Evolutionary conservation across 2,888 invertebrate genomes (phyloP).

Genomic region (Drosophila setosimentum): DNA sequence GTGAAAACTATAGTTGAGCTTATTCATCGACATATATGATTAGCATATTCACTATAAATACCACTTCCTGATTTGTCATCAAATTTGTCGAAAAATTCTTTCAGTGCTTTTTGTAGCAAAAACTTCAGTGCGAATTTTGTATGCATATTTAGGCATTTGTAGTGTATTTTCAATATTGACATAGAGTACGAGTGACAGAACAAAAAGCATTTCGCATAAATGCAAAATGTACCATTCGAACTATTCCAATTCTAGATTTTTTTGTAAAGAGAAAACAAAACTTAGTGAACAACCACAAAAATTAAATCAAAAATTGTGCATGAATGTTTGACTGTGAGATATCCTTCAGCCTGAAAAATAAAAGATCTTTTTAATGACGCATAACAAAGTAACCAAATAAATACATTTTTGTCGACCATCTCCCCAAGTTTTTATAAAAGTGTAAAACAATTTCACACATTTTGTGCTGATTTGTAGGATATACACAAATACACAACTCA

Average conservation of each 20-base stretch:
- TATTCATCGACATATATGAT: not conserved
- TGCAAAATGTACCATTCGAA: constrained; percentile 48
- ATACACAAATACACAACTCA: constrained; percentile 13
- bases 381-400: not conserved
- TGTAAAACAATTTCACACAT: not conserved
- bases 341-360: not conserved
- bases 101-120: constrained; percentile 1
- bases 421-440: not conserved
- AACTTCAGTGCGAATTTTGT: constrained; percentile 30
- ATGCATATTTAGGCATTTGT: constrained; percentile 49
- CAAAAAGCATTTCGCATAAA: constrained; percentile 21
- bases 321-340: not conserved
- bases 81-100: constrained; percentile 2
- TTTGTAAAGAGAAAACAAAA: constrained; percentile 6
- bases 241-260: constrained; percentile 44
- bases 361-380: not conserved
- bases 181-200: constrained; percentile 3
- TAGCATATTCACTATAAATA: not conserved
- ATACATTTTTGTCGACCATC: not conserved
- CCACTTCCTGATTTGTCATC: constrained; percentile 13
- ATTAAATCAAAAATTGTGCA: not conserved
- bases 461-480: constrained; percentile 3
- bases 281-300: not conserved
- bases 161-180: constrained; percentile 35
- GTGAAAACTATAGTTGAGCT: not conserved